Conservation (phyloP, 2,113 vertebrate species). For the Podocnemis expansa region DNA sequence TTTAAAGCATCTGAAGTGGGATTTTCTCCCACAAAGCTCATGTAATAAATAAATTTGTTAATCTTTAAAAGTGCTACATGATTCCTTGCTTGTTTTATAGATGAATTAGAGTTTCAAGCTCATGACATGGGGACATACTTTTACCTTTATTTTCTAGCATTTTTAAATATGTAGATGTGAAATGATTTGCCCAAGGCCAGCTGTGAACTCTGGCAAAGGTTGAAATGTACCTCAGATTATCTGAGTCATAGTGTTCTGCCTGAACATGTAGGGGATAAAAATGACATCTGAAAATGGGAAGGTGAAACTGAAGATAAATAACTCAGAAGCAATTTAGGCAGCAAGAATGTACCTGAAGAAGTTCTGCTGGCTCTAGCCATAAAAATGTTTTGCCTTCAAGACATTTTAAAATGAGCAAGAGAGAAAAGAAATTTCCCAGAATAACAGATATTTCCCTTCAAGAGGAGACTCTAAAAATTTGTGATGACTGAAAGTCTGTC, state of each 20-base stretch:
- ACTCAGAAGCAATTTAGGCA: neutral
- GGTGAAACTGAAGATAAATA: neutral
- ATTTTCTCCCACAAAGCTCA: no score
- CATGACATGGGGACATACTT: neutral
- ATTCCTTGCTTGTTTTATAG: no score
- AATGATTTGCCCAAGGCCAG: neutral
- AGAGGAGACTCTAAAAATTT: neutral
- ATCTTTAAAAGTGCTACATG: no score
- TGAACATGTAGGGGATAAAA: neutral
- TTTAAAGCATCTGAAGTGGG: no score
- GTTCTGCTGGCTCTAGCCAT: neutral
- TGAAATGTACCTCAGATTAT: neutral
- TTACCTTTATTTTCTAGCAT: neutral
- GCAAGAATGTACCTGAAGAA: neutral
- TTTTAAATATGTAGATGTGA: neutral
- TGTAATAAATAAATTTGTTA: no score
- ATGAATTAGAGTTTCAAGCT: neutral
- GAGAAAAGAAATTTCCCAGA: neutral
- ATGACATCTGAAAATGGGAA: neutral
- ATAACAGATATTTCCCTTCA: neutral
- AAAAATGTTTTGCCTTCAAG: neutral
- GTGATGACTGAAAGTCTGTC: neutral
- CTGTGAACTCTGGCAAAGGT: neutral
- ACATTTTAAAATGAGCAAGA: neutral
- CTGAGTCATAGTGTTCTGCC: neutral